Base-by-base conservation (phyloP, 2,113 vertebrate species). In the Gorsachius goisagi region DNA sequence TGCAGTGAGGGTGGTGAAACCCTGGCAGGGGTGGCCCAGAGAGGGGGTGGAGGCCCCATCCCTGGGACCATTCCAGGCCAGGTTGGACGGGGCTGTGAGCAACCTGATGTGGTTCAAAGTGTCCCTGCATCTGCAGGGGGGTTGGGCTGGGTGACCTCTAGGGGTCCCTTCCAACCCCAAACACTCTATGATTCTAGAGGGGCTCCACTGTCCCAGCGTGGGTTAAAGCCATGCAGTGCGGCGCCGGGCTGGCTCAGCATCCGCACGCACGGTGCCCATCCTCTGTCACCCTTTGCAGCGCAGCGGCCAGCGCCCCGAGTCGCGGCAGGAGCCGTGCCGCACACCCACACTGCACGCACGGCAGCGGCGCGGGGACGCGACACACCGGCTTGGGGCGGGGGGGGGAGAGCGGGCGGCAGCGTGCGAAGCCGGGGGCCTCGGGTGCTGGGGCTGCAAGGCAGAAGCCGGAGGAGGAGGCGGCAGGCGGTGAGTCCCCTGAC, bases 311-410 rank as follows among this genome's bases (percentile, higher is more conserved):
- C 33, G 9, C 23, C 21, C 15, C 0, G 16, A 14, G 53, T 35
- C 2, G 4, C 7, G 2, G 37, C 18, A 27, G 47, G 27, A n/a
- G 35, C 73, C 2, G 11, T 15, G 60, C 60, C 23, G 4, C 3
- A 30, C 56, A 20, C 37, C 5, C 27, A 6, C 15, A 3, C 23
- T 0, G 21, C 39, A 2, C 1, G 26, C 62, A 4, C 32, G 11
- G 8, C 64, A 50, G 50, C 0, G 0, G 22, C 0, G 2, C 4
- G 4, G 52, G 73, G 58, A 53, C 9, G 27, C 52, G 4, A 15
- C 28, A 41, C 20, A 4, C 15, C 2, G 5, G 23, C 15, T 3
- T 39, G 37, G 37, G n/a, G n/a, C n/a, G n/a, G n/a, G n/a, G n/a
- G n/a, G n/a, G n/a, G n/a, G n/a, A n/a, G n/a, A n/a, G n/a, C n/a